phyloP scores from a whole-genome alignment of 2,113 vertebrate genomes.

The Cyphomyrus plagiostoma region DNA sequence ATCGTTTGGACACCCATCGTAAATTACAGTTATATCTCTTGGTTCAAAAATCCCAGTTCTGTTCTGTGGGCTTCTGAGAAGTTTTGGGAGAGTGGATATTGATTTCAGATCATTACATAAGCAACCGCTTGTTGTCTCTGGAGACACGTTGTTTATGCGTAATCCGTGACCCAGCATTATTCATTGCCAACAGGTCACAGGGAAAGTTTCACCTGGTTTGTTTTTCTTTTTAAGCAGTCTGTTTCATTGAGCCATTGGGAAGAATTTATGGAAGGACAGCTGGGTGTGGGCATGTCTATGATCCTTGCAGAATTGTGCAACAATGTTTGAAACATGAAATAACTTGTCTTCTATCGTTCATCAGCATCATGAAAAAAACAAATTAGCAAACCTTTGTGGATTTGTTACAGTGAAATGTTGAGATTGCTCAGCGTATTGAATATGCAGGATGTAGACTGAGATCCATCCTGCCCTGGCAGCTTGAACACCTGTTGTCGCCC shows the following conservation, averaged over 20 bases:
- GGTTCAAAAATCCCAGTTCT: background rate
- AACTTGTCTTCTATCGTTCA: background rate
- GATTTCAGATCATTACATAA: background rate
- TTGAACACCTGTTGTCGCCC: background rate
- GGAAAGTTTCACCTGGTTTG: background rate
- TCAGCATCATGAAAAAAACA: background rate
- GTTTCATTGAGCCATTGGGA: constrained; percentile 13
- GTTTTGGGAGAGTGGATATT: background rate
- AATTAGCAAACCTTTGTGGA: background rate
- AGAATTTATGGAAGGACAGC: constrained; percentile 2
- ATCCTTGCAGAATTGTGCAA: background rate
- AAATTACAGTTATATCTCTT: background rate
- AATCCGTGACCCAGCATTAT: background rate
- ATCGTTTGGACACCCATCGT: background rate
- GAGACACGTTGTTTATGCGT: background rate
- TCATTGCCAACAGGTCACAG: background rate
- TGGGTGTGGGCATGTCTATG: background rate
- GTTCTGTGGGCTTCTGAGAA: background rate
- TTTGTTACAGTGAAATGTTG: no score
- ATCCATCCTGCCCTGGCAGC: background rate
- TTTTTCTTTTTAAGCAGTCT: background rate
- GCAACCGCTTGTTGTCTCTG: background rate
- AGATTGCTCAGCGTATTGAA: background rate
- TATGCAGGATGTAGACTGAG: background rate
- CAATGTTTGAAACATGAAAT: background rate